A percentile compares a stretch with the other conserved stretches of the same genome.
Evolutionary conservation across 2,113 vertebrate genomes (phyloP).

Genomic region (Ceyx margarethae): DNA sequence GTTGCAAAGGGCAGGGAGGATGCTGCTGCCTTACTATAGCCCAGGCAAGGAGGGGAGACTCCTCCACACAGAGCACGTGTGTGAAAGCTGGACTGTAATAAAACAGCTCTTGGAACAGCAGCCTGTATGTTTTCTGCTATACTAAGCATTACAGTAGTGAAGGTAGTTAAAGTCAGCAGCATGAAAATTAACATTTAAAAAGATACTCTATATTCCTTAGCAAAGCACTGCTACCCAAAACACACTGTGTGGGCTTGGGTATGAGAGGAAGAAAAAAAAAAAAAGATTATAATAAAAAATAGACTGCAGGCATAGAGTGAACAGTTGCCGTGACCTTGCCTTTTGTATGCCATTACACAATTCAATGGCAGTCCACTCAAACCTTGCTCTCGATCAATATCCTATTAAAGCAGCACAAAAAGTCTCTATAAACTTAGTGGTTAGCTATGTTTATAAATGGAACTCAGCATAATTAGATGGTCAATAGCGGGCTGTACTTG

Average conservation of each 20-base stretch:
- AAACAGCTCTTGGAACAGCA: background rate
- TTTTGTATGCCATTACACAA: constrained; percentile 92
- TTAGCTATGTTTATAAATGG: constrained; percentile 92
- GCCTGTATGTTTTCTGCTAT: constrained; percentile 19
- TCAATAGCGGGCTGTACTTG: constrained; percentile 82
- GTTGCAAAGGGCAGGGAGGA: background rate
- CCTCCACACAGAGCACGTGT: background rate
- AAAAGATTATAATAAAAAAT: constrained; percentile 76
- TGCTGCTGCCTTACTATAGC: background rate
- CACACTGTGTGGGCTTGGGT: constrained; percentile 45
- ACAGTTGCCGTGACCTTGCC: constrained; percentile 88
- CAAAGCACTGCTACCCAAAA: constrained; percentile 45
- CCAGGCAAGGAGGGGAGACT: background rate
- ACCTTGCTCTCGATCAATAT: constrained; percentile 98
- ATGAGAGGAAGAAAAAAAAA: constrained; percentile 34
- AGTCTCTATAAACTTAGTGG: constrained; percentile 91
- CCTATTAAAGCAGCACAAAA: constrained; percentile 96
- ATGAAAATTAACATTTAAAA: constrained; percentile 64
- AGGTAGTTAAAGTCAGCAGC: constrained; percentile 46
- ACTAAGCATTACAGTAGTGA: constrained; percentile 21
- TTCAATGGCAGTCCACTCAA: constrained; percentile 93
- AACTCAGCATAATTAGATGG: constrained; percentile 88
- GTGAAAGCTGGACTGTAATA: background rate
- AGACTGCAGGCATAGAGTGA: constrained; percentile 67
- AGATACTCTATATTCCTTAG: constrained; percentile 50